Evolutionary conservation across 2,888 invertebrate genomes (phyloP).

Genomic region (Ormia ochracea): DNA sequence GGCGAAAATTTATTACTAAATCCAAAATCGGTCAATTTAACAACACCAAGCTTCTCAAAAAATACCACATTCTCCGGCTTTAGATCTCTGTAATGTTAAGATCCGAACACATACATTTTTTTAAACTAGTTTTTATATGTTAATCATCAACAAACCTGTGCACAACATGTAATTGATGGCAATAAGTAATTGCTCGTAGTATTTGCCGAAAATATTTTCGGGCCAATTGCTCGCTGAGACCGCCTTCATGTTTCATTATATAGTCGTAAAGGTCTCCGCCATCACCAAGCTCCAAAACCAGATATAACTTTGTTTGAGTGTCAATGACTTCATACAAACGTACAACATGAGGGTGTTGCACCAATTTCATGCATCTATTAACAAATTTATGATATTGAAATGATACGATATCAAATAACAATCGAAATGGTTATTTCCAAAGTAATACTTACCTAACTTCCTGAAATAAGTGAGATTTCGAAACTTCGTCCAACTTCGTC

Average conservation of each 20-base stretch:
- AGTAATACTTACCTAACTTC: slow-evolving; percentile 82
- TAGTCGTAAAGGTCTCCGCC: slow-evolving; percentile 99
- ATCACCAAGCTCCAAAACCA: slow-evolving; percentile 97
- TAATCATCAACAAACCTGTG: slow-evolving; percentile 75
- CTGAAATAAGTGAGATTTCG: slow-evolving; percentile 96
- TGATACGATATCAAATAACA: not conserved
- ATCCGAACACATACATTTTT: not conserved
- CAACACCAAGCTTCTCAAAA: slow-evolving; percentile 96
- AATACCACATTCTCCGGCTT: slow-evolving; percentile 99
- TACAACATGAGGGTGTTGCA: slow-evolving; percentile 99
- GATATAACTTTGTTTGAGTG: slow-evolving; percentile 97
- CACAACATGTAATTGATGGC: slow-evolving; percentile 89
- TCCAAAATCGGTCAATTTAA: slow-evolving; percentile 99
- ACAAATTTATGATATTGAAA: slow-evolving; percentile 27
- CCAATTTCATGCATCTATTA: slow-evolving; percentile 95
- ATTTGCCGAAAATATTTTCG: slow-evolving; percentile 97
- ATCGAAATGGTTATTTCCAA: not conserved
- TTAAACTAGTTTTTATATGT: slow-evolving; percentile 10
- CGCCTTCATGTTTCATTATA: slow-evolving; percentile 96
- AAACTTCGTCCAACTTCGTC: slow-evolving; percentile 96
- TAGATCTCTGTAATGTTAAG: slow-evolving; percentile 83
- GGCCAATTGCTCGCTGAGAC: slow-evolving; percentile 88
- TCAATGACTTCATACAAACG: slow-evolving; percentile 99
- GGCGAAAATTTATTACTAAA: slow-evolving; percentile 97
- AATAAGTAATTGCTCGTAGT: slow-evolving; percentile 97